phyloP scores from a whole-genome alignment of 2,888 invertebrate genomes.

The Helleia helle region DNA sequence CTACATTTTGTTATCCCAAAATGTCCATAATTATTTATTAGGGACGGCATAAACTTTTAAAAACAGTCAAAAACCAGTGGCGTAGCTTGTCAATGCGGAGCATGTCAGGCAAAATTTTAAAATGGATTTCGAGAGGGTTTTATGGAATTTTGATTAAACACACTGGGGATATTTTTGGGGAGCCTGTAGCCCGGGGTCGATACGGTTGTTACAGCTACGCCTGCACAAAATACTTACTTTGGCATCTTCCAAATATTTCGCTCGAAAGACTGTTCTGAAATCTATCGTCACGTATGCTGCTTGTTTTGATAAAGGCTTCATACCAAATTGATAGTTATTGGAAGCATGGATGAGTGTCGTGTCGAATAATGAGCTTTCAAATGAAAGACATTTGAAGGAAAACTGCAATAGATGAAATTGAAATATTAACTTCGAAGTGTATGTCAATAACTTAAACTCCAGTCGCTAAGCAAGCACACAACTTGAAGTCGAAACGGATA shows the following conservation, averaged over 20 bases:
- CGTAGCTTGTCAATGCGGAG: too few species aligned
- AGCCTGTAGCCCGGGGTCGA: too few species aligned
- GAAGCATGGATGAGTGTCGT: constrained; percentile 13
- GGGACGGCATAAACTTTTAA: too few species aligned
- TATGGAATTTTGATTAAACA: neutral
- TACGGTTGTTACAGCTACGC: too few species aligned
- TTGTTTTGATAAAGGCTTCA: constrained; percentile 13
- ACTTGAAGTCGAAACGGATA: neutral
- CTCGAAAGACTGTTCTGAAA: constrained; percentile 27
- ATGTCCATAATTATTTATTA: too few species aligned
- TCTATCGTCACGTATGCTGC: constrained; percentile 23
- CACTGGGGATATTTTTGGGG: neutral
- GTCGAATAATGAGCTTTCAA: constrained; percentile 13
- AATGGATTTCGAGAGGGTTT: too few species aligned
- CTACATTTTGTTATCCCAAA: too few species aligned
- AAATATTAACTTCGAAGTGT: too few species aligned
- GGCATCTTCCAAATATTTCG: constrained; percentile 19
- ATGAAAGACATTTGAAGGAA: constrained; percentile 16
- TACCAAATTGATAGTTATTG: constrained; percentile 19
- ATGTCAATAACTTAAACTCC: neutral
- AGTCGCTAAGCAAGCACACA: neutral
- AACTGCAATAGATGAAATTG: constrained; percentile 14
- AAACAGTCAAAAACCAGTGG: too few species aligned
- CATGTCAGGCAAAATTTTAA: too few species aligned
- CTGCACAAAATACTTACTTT: constrained; percentile 30